Evolutionary conservation across 2,797 vertebrate species (phyloP).

Genomic region (Lycodopsis pacificus): DNA sequence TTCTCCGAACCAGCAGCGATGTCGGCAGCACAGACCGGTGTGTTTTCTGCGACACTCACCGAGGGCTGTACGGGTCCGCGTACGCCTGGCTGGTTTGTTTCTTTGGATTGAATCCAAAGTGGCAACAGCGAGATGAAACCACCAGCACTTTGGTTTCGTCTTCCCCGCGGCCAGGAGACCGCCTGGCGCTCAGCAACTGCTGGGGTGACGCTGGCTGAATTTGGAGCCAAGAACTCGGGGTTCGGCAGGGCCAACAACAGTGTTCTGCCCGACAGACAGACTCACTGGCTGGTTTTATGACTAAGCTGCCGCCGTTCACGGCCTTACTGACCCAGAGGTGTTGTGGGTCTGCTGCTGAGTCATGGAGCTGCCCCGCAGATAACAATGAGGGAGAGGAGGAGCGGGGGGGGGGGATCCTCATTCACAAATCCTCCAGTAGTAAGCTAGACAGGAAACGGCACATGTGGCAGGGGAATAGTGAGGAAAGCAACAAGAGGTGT

Average conservation of each 20-base stretch:
- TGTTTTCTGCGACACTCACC: too few relatives aligned
- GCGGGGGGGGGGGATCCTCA: background rate
- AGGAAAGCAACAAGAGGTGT: background rate
- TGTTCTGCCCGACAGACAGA: constrained; percentile 9
- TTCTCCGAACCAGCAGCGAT: background rate
- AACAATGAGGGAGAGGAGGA: background rate
- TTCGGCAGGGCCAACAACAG: background rate
- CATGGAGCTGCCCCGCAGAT: constrained; percentile 28
- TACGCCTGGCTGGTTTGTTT: too few relatives aligned
- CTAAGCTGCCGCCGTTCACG: constrained; percentile 7
- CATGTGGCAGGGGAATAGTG: constrained; percentile 1
- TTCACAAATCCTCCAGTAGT: constrained; percentile 40
- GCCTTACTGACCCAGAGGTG: constrained; percentile 30
- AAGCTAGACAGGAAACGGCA: constrained; percentile 11
- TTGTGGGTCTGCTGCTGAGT: constrained; percentile 41
- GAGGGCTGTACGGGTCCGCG: too few relatives aligned
- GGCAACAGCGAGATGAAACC: too few relatives aligned
- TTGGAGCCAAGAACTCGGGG: too few relatives aligned
- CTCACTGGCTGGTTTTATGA: constrained; percentile 11
- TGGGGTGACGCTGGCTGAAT: background rate
- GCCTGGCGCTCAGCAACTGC: background rate
- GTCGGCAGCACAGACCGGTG: background rate
- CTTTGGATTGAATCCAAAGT: too few relatives aligned
- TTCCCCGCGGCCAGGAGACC: background rate
- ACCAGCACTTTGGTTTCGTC: too few relatives aligned